Conservation (phyloP, 2,797 vertebrate genomes). For the Cyprinella venusta region DNA sequence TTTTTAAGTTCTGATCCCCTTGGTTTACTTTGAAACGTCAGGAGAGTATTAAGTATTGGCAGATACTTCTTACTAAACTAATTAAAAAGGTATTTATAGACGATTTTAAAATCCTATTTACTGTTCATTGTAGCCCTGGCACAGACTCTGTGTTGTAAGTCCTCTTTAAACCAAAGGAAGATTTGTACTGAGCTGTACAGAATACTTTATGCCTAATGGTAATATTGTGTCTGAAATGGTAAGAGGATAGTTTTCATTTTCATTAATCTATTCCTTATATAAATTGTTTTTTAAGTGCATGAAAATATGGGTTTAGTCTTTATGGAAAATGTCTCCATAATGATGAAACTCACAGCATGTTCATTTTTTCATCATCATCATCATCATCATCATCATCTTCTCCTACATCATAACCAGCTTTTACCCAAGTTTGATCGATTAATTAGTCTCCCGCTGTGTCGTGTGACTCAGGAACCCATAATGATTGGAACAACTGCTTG, state of each 20-base stretch:
- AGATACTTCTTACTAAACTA: not conserved
- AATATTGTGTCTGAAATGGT: no score
- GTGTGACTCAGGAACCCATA: slow-evolving; percentile 50
- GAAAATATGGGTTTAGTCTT: not conserved
- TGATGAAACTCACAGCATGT: not conserved
- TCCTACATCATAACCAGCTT: slow-evolving; percentile 16
- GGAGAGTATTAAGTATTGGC: slow-evolving; percentile 18
- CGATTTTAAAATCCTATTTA: slow-evolving; percentile 31
- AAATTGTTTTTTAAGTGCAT: not conserved
- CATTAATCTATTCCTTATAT: not conserved
- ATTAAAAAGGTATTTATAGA: slow-evolving; percentile 32
- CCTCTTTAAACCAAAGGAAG: slow-evolving; percentile 56
- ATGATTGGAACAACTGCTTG: slow-evolving; percentile 48
- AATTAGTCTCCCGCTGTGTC: slow-evolving; percentile 53
- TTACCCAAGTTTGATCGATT: slow-evolving; percentile 32
- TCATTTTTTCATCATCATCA: not conserved
- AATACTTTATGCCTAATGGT: not conserved
- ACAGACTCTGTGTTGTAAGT: slow-evolving; percentile 54
- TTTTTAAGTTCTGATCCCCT: slow-evolving; percentile 11
- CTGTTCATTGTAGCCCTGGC: not conserved
- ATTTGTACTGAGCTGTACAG: slow-evolving; percentile 6
- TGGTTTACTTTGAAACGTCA: slow-evolving; percentile 18
- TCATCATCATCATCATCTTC: not conserved
- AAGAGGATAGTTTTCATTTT: not conserved
- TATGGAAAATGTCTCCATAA: not conserved